A percentile compares a stretch with the other conserved stretches of the same genome.
Evolutionary conservation across 2,113 vertebrate genomes (phyloP).

Genomic region (Cryptotis parvus): DNA sequence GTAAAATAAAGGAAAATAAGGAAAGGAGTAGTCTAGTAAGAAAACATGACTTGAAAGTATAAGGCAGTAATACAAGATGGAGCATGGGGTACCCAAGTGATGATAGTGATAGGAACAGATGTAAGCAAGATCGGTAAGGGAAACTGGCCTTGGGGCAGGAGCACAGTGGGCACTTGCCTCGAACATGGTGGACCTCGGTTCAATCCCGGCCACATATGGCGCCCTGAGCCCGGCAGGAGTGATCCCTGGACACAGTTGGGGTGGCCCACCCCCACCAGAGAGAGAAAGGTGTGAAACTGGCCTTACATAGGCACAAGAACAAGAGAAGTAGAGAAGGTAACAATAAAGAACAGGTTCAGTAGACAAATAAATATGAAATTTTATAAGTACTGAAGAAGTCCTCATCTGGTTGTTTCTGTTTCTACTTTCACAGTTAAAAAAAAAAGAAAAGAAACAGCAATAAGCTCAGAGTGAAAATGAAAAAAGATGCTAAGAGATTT

Average conservation of each 20-base stretch:
- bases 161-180: too few relatives aligned
- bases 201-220: too few relatives aligned
- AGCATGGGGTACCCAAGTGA: neutral
- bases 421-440: slow-evolving; percentile 26
- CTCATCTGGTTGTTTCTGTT: neutral
- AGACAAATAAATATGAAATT: neutral
- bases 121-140: too few relatives aligned
- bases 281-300: too few relatives aligned
- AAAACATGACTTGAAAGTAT: neutral
- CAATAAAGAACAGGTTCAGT: neutral
- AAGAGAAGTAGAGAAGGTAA: neutral
- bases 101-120: neutral
- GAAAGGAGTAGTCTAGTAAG: too few relatives aligned
- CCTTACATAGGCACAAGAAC: neutral
- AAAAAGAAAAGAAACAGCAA: neutral
- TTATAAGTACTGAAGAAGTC: neutral
- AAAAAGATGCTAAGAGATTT: neutral
- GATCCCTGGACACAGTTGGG: too few relatives aligned
- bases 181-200: too few relatives aligned
- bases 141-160: too few relatives aligned
- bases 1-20: too few relatives aligned
- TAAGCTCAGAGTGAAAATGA: neutral
- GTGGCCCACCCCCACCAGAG: too few relatives aligned
- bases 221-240: too few relatives aligned
- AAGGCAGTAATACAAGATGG: neutral